Base-by-base conservation (phyloP, 2,888 invertebrate genomes). In the Amphimallon solstitiale region DNA sequence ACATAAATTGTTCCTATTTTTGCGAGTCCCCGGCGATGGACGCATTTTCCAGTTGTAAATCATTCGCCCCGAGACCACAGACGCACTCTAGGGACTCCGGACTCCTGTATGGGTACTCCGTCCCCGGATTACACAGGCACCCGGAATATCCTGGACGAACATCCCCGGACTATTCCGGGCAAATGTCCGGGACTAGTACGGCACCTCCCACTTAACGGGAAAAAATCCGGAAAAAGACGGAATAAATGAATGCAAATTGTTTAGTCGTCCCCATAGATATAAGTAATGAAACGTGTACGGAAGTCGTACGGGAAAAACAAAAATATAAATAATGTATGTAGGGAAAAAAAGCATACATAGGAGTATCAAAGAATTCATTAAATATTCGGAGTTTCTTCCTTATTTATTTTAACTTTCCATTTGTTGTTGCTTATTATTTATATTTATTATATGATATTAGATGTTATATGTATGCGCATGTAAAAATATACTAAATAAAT, bases 1-100 rank as follows among this genome's bases (percentile, higher is more conserved):
- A 49, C 48, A 49, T 49, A 49, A 49, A 49, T 49, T 29, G 48
- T 49, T 23, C 48, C 23, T 49, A 49, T 49, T 49, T 49, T 29
- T 23, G 23, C 29, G 48, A 3, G 48, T n/a, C 29, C 48, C 23
- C 48, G n/a, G 19, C 17, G 45, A 19, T 19, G 15, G 19, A 9
- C 17, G 45, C 45, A 9, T 17, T 15, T 45, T n/a, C 17, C 45
- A 4, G 17, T 19, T 19, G 45, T 45, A 45, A 45, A 45, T 45
- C 45, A 45, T 45, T 45, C 45, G 19, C 17, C 15, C 7, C 19
- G 17, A 17, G 45, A 45, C 45, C 45, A n/a, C 45, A 45, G 17
- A 45, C 45, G 45, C 19, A 45, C 45, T 45, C 45, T 17, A 19
- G 45, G 45, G 45, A 45, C 17, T 17, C 45, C 45, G 19, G 19